Percentiles rank a stretch among this genome's conserved stretches.
Conservation (phyloP, 2,113 vertebrate genomes). For the Recurvirostra avosetta region DNA sequence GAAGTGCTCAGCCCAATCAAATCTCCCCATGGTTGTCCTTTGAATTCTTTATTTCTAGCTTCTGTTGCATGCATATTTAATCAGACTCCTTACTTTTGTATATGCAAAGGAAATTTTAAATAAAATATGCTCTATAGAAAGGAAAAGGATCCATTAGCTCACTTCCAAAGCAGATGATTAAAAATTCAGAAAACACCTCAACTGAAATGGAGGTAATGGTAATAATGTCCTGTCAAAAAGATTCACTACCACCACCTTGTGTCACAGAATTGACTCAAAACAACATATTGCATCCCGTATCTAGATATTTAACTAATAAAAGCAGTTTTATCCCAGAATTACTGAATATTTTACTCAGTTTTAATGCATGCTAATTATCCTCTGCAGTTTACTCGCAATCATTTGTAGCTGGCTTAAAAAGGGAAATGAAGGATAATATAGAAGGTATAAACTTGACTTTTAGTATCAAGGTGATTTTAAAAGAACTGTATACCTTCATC, state of each 20-base stretch:
- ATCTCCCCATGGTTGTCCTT: neutral
- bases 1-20: conserved; percentile 37
- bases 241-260: neutral
- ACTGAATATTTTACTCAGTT: neutral
- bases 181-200: neutral
- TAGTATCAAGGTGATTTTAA: neutral
- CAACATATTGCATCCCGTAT: neutral
- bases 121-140: conserved; percentile 3
- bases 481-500: neutral
- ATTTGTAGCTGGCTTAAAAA: neutral
- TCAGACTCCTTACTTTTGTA: conserved; percentile 10
- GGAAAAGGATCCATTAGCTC: conserved; percentile 12
- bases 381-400: neutral
- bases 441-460: neutral
- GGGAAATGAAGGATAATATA: neutral
- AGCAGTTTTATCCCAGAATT: neutral
- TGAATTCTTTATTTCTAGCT: conserved; percentile 50
- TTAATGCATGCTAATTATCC: neutral
- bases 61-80: conserved; percentile 53
- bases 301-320: neutral
- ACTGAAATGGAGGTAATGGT: neutral
- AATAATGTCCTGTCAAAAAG: neutral
- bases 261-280: neutral
- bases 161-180: neutral
- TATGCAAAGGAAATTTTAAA: conserved; percentile 38